Evolutionary conservation across 2,113 vertebrate species (phyloP).

Genomic region (Tachycineta bicolor): DNA sequence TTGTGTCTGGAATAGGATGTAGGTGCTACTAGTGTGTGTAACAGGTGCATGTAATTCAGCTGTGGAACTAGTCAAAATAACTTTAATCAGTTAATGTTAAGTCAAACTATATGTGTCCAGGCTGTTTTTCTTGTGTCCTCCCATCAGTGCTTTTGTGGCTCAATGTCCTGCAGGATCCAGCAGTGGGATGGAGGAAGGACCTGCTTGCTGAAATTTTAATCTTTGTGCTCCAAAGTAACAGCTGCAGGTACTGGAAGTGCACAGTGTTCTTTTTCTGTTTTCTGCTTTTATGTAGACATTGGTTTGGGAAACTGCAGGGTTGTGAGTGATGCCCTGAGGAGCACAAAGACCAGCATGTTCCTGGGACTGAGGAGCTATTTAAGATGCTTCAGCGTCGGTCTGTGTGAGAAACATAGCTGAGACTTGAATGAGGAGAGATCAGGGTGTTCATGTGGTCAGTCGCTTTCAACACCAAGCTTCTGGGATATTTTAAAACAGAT

Average conservation of each 20-base stretch:
- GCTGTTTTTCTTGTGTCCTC: background rate
- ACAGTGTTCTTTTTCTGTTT: background rate
- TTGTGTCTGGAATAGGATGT: conserved; percentile 15
- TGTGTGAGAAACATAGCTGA: background rate
- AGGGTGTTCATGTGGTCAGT: background rate
- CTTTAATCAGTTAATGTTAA: conserved; percentile 75
- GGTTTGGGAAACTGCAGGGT: background rate
- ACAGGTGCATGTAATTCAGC: conserved; percentile 76
- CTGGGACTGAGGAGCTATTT: background rate
- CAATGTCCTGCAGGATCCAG: background rate
- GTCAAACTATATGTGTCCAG: conserved; percentile 69
- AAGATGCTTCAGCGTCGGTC: background rate
- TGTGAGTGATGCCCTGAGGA: background rate
- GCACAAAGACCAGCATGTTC: background rate
- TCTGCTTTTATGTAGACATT: background rate
- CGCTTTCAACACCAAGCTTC: background rate
- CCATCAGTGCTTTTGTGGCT: background rate
- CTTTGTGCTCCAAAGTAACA: conserved; percentile 20
- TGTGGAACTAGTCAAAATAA: conserved; percentile 65
- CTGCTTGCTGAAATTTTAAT: background rate
- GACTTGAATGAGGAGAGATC: background rate
- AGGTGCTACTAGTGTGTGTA: conserved; percentile 51
- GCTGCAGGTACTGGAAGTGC: conserved; percentile 49
- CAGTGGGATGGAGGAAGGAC: background rate
- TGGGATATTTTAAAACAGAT: conserved; percentile 20